Conservation (phyloP, 1,140 invertebrate genomes). For the Ganaspis sp. region DNA sequence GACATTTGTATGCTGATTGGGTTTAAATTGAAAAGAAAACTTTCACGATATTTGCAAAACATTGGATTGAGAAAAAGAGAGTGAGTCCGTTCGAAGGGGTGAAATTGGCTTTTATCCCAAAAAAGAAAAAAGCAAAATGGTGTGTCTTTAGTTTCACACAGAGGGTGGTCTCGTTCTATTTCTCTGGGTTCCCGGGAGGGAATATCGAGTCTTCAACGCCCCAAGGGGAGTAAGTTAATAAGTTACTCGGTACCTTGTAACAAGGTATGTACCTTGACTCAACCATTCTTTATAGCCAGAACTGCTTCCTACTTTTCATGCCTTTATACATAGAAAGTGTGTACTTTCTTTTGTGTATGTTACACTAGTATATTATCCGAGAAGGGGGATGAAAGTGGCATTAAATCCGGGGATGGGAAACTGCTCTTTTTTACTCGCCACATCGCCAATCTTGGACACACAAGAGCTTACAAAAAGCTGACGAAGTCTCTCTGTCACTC, state of each 20-base stretch:
- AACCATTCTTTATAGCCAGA: constrained; percentile 48
- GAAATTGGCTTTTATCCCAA: background rate
- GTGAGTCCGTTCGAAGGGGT: background rate
- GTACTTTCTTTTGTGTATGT: background rate
- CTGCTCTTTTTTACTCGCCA: constrained; percentile 50
- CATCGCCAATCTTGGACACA: constrained; percentile 52
- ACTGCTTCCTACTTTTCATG: background rate
- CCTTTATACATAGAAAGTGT: background rate
- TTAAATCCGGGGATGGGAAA: constrained; percentile 39
- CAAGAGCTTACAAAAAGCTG: constrained; percentile 66
- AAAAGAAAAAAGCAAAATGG: background rate
- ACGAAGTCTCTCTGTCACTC: constrained; percentile 51
- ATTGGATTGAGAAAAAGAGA: background rate
- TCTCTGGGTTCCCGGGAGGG: constrained; percentile 9
- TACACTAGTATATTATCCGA: background rate
- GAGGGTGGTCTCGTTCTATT: background rate
- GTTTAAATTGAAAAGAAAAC: too few species aligned
- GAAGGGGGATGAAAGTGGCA: background rate
- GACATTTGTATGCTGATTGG: too few species aligned
- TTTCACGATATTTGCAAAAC: background rate
- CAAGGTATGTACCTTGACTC: constrained; percentile 45
- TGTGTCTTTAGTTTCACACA: constrained; percentile 20
- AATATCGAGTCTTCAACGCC: constrained; percentile 34
- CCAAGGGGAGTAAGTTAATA: constrained; percentile 51
- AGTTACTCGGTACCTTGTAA: constrained; percentile 50